phyloP scores from a whole-genome alignment of 2,888 invertebrate species.

The Melieria crassipennis region DNA sequence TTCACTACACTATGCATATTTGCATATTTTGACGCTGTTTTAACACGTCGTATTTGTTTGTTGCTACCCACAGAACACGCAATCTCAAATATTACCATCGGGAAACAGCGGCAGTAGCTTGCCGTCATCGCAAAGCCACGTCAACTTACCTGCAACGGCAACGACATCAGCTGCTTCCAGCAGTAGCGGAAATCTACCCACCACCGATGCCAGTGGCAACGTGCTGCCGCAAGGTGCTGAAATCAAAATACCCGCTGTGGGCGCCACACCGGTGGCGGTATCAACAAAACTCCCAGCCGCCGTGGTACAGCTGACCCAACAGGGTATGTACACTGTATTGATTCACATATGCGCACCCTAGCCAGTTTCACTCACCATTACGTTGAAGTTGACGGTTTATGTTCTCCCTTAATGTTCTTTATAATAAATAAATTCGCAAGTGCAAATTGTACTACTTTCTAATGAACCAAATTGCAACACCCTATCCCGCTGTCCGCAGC shows the following conservation, averaged over 20 bases:
- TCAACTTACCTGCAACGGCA: conserved; percentile 20
- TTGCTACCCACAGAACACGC: conserved; percentile 53
- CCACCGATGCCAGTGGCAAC: conserved; percentile 49
- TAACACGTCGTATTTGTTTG: conserved; percentile 8
- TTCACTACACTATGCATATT: background rate
- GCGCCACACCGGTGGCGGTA: conserved; percentile 71
- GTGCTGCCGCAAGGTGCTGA: conserved; percentile 67
- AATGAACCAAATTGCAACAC: conserved; percentile 16
- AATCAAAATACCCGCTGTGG: conserved; percentile 71
- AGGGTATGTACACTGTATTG: conserved; percentile 65
- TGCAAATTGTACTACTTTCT: no score
- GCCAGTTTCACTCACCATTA: background rate
- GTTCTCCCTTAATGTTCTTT: no score
- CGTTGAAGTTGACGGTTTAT: no score
- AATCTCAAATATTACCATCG: conserved; percentile 55
- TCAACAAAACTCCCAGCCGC: conserved; percentile 72
- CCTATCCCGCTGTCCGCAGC: conserved; percentile 20
- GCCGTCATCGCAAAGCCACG: conserved; percentile 25
- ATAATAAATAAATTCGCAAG: no score
- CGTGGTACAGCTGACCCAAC: conserved; percentile 71
- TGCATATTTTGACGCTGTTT: background rate
- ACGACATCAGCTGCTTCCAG: conserved; percentile 17
- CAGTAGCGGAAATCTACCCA: conserved; percentile 10
- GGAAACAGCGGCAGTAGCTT: conserved; percentile 33
- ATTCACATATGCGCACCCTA: background rate